Conservation (phyloP, 1,140 invertebrate species). For the Apis cerana region DNA sequence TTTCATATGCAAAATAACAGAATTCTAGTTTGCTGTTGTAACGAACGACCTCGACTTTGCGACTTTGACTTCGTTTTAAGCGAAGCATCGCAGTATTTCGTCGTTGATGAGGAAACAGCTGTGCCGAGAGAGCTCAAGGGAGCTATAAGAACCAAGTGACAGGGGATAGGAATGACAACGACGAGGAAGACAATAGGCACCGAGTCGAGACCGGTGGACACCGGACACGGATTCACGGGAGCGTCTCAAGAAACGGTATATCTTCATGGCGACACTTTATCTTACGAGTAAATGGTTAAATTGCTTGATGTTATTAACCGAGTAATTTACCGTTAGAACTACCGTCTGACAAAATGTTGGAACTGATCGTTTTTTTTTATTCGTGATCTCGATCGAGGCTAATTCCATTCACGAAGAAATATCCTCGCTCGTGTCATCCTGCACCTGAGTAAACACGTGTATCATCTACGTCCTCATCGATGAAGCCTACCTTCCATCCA, state of each 20-base stretch:
- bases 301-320: constrained; percentile 62
- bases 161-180: constrained; percentile 51
- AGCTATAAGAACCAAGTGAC: constrained; percentile 49
- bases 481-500: not conserved
- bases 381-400: not conserved
- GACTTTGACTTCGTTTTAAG: constrained; percentile 22
- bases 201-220: constrained; percentile 65
- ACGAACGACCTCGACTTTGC: not conserved
- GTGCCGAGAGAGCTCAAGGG: not conserved
- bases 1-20: not conserved
- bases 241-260: constrained; percentile 66
- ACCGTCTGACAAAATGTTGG: not conserved
- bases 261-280: constrained; percentile 60
- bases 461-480: constrained; percentile 22
- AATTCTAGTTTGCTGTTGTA: not conserved
- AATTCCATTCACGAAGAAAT: constrained; percentile 18
- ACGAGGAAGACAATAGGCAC: constrained; percentile 64
- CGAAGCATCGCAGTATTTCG: constrained; percentile 26
- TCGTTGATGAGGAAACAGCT: constrained; percentile 35
- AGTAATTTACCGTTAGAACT: constrained; percentile 37
- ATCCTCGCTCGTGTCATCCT: not conserved
- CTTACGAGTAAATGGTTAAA: constrained; percentile 62
- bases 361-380: not conserved
- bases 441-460: constrained; percentile 46
- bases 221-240: constrained; percentile 68